Evolutionary conservation across 2,888 invertebrate species (phyloP), one percentile per base, ranked within the genome.

Genomic region (Pharmacophagus antenor): DNA sequence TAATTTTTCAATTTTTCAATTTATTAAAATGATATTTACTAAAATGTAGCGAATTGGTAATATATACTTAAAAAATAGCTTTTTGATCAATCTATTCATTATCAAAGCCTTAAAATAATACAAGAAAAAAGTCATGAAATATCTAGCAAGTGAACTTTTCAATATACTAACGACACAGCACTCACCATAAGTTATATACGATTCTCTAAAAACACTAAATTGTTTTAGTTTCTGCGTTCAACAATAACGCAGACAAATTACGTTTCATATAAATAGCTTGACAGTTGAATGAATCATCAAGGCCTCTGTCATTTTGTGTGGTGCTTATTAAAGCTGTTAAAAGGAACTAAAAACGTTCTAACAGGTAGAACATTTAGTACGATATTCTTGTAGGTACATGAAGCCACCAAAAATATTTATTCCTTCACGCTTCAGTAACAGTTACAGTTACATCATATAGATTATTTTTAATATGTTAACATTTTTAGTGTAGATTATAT

Each of bases 311-410:
- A 44, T 58, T 44, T 48, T 50, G 20, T 50, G 21, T 50, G 17
- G 51, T 57, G 27, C 44, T 46, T 44, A 57, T 57, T 57, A 50
- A 57, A 44, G 21, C 59, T 50, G 44, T 25, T 60, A 51, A 56
- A 52, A 50, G 51, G 46, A 41, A 56, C 56, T 51, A 46, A 46
- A 55, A 31, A 50, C 55, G 27, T 46, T 49, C 15, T 10, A 22
- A 49, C 50, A 44, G 23, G 22, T 54, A 21, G 54, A 49, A 59
- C 59, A 49, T 17, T 12, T 17, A 37, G 4, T 37, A 15, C 22
- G 20, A 18, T 46, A 52, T 20, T 6, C 8, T 27, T 20, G 42
- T 21, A 15, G 25, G 7, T 5, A 58, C 48, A 42, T 42, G 6
- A 49, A 54, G 5, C 8, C 2, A 25, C 46, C 18, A 44, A 27